These are phyloP conservation scores for Griposia aprilina DNA, from an alignment of 2,888 invertebrate genomes.

Conservation along the genomic window DNA sequence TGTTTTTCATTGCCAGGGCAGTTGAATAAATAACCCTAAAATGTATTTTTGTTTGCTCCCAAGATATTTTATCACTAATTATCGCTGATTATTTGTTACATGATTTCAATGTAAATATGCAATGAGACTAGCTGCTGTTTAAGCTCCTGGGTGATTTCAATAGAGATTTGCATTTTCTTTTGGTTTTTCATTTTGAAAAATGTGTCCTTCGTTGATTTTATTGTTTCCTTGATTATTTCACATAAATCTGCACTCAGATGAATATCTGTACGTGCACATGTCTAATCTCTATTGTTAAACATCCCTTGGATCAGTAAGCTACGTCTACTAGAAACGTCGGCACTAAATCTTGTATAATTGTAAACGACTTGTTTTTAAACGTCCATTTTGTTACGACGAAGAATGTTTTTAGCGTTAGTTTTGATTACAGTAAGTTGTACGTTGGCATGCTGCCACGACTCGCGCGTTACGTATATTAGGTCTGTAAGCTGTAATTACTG, in stretches of 20 bases:
- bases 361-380: constrained; percentile 55
- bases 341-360: constrained; percentile 53
- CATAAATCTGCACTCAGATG: not conserved
- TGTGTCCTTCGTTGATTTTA: constrained; percentile 2
- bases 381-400: constrained; percentile 55
- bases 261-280: not conserved
- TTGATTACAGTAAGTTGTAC: constrained; percentile 57
- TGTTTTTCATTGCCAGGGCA: constrained; percentile 16
- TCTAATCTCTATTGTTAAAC: constrained; percentile 25
- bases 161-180: not conserved
- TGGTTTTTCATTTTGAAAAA: not conserved
- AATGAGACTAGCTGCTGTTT: constrained; percentile 1
- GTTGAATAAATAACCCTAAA: constrained; percentile 27
- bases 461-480: constrained; percentile 37
- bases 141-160: constrained; percentile 5
- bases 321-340: constrained; percentile 12
- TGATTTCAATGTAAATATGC: constrained; percentile 2
- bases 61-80: constrained; percentile 21
- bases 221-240: constrained; percentile 7
- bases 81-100: not conserved
- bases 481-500: constrained; percentile 51
- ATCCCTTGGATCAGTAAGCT: not conserved
- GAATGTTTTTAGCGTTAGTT: constrained; percentile 60
- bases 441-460: constrained; percentile 55
- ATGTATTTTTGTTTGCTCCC: not conserved